Conservation (phyloP, 2,797 vertebrate species). For the Vireo griseus region DNA sequence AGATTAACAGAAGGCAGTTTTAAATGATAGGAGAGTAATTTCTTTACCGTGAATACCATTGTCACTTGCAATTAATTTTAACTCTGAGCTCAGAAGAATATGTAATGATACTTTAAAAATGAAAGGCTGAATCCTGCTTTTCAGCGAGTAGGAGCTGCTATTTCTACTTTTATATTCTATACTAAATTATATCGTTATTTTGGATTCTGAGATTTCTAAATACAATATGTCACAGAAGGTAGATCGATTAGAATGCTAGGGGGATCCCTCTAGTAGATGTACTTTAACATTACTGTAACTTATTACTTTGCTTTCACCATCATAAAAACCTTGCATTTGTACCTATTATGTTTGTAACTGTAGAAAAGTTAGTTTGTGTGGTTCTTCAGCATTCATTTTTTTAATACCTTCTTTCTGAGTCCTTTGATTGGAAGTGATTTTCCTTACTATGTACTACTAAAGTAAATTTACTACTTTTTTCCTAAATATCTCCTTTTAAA, state of each 20-base stretch:
- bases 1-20: slow-evolving; percentile 19
- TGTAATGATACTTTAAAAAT: not conserved
- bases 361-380: not conserved
- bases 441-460: not conserved
- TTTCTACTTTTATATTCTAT: not conserved
- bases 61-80: slow-evolving; percentile 43
- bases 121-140: not conserved
- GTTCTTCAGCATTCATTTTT: not conserved
- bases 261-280: not conserved
- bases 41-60: not conserved
- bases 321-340: not conserved
- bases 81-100: not conserved
- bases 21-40: slow-evolving; percentile 11
- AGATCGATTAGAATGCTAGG: not conserved
- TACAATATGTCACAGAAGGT: not conserved
- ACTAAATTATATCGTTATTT: not conserved
- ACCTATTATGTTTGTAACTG: not conserved
- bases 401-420: not conserved
- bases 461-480: not conserved
- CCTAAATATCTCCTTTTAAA: not conserved
- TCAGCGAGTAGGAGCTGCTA: not conserved
- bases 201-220: not conserved
- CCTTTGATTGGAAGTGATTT: not conserved
- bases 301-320: not conserved
- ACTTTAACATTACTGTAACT: not conserved